These are phyloP conservation scores for Yponomeuta plumbellus DNA, from an alignment of 2,888 invertebrate genomes.

Conservation along the genomic window DNA sequence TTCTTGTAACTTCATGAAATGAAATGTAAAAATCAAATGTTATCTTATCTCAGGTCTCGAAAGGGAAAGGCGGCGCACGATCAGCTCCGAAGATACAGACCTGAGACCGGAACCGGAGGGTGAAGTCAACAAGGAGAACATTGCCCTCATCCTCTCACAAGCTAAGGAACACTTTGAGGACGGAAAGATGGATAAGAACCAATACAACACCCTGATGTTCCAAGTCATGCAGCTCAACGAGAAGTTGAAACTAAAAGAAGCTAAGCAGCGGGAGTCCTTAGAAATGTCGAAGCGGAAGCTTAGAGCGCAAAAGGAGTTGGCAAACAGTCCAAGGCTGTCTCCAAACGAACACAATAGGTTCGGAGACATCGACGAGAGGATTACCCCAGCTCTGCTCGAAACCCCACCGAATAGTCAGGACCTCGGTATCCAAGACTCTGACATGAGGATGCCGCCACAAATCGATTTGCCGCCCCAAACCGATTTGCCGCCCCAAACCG, in stretches of 20 bases:
- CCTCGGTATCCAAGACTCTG: slow-evolving; percentile 46
- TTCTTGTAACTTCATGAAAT: too few relatives aligned
- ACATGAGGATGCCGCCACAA: slow-evolving; percentile 54
- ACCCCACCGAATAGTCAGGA: slow-evolving; percentile 48
- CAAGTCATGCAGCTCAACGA: slow-evolving; percentile 88
- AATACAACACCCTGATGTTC: slow-evolving; percentile 85
- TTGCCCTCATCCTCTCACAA: slow-evolving; percentile 86
- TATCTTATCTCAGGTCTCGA: slow-evolving; percentile 45
- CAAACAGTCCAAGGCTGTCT: slow-evolving; percentile 38
- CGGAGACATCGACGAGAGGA: slow-evolving; percentile 73
- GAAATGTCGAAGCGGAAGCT: slow-evolving; percentile 72
- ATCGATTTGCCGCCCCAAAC: too few relatives aligned
- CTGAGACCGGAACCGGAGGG: slow-evolving; percentile 67
- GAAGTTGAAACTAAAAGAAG: slow-evolving; percentile 84
- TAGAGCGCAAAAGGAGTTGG: slow-evolving; percentile 50
- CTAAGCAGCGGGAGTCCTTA: slow-evolving; percentile 81
- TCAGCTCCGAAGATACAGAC: slow-evolving; percentile 72
- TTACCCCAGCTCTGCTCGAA: slow-evolving; percentile 53
- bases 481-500: too few relatives aligned
- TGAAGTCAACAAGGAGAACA: slow-evolving; percentile 79
- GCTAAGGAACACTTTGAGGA: slow-evolving; percentile 87
- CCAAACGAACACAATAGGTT: slow-evolving; percentile 59
- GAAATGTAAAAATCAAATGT: too few relatives aligned
- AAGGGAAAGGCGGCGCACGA: slow-evolving; percentile 70
- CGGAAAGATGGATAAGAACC: slow-evolving; percentile 83